These are phyloP conservation scores for Manis crassicaudata DNA, from an alignment of 2,797 vertebrate genomes.

Conservation along the genomic window DNA sequence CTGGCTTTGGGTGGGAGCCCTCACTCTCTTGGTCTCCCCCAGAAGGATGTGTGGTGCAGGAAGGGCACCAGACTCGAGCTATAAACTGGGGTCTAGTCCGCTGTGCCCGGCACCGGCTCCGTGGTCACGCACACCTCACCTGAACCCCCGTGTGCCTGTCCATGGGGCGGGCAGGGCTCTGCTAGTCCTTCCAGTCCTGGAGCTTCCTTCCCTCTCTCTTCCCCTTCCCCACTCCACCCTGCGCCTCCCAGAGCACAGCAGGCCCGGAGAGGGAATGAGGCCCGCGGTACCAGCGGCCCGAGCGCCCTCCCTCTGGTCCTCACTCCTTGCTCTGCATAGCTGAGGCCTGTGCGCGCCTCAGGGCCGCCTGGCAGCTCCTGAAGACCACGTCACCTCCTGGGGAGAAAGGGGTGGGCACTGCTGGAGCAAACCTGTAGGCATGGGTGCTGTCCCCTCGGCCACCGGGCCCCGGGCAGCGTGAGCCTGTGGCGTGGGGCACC, in stretches of 20 bases:
- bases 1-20: neutral
- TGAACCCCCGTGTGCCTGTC: neutral
- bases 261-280: neutral
- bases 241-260: neutral
- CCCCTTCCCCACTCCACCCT: neutral
- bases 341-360: neutral
- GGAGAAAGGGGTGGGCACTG: neutral
- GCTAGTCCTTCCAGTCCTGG: neutral
- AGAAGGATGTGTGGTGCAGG: neutral
- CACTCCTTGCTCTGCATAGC: neutral
- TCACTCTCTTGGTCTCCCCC: neutral
- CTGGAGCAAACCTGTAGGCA: neutral
- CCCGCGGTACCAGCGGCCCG: neutral
- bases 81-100: neutral
- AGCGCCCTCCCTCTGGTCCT: neutral
- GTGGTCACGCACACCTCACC: too few relatives aligned
- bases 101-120: neutral
- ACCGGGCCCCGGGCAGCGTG: neutral
- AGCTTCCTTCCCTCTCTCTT: neutral
- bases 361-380: neutral
- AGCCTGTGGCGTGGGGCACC: neutral
- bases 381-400: neutral
- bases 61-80: neutral
- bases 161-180: fast-evolving
- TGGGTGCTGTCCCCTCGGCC: fast-evolving